Conservation (phyloP, 2,888 invertebrate genomes). For the Drosophila pegasa region DNA sequence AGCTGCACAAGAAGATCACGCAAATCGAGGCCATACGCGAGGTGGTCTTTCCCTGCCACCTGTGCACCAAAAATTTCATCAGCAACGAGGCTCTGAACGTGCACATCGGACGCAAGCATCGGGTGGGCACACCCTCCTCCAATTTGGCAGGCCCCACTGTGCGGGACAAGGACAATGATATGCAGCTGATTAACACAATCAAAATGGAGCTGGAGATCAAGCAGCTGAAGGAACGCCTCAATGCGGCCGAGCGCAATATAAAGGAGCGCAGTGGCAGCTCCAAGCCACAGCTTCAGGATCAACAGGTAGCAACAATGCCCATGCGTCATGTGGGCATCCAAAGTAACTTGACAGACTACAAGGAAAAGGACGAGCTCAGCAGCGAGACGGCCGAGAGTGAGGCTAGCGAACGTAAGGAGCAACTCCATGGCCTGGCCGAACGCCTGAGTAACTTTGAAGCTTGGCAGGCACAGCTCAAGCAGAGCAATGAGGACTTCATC, state of each 20-base stretch:
- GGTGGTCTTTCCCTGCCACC: slow-evolving; percentile 83
- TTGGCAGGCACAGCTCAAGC: slow-evolving; percentile 71
- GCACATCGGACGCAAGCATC: slow-evolving; percentile 82
- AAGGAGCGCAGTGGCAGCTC: slow-evolving; percentile 64
- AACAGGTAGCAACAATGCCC: slow-evolving; percentile 23
- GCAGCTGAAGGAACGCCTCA: slow-evolving; percentile 87
- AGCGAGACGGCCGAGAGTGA: slow-evolving; percentile 47
- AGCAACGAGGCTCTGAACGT: slow-evolving; percentile 83
- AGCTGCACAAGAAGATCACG: slow-evolving; percentile 82
- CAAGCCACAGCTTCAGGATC: slow-evolving; percentile 39
- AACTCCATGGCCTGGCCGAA: slow-evolving; percentile 62
- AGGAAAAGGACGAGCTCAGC: slow-evolving; percentile 71
- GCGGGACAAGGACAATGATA: slow-evolving; percentile 79
- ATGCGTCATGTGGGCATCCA: slow-evolving; percentile 71
- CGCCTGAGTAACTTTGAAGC: slow-evolving; percentile 70
- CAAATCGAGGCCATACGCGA: slow-evolving; percentile 83
- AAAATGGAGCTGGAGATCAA: slow-evolving; percentile 89
- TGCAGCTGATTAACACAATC: slow-evolving; percentile 86
- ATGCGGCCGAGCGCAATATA: slow-evolving; percentile 87
- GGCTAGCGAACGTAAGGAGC: slow-evolving; percentile 62
- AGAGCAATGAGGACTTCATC: slow-evolving; percentile 72
- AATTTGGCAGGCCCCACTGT: slow-evolving; percentile 15
- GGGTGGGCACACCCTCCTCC: slow-evolving; percentile 51
- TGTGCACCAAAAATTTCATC: slow-evolving; percentile 84
- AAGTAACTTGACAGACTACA: slow-evolving; percentile 70